Conservation (phyloP, 1,140 invertebrate species). For the Sminthurinus signatus region DNA sequence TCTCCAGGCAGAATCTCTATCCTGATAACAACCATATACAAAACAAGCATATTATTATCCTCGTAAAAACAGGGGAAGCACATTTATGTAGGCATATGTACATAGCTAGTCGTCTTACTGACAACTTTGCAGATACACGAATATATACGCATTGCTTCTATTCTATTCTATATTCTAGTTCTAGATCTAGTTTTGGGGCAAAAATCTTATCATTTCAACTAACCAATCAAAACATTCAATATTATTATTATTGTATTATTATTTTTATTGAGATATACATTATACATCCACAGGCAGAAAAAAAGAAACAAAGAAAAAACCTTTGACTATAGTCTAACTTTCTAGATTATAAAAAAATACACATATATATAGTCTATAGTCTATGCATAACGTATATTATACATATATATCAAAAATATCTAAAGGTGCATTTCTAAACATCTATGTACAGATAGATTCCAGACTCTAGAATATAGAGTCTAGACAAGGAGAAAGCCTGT, state of each 20-base stretch:
- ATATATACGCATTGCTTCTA: background rate
- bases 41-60: background rate
- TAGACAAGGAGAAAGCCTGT: too few relatives aligned
- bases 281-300: conserved; percentile 2
- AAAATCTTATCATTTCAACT: too few relatives aligned
- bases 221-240: too few relatives aligned
- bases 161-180: background rate
- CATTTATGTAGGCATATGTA: background rate
- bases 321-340: background rate
- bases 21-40: conserved; percentile 2
- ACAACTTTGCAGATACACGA: background rate
- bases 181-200: too few relatives aligned
- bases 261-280: background rate
- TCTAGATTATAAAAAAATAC: background rate
- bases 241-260: too few relatives aligned
- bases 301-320: background rate
- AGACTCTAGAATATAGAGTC: too few relatives aligned
- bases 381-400: too few relatives aligned
- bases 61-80: background rate
- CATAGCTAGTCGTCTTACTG: background rate
- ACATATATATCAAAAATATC: too few relatives aligned
- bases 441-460: too few relatives aligned
- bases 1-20: conserved; percentile 23
- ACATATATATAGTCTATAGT: background rate
- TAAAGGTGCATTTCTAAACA: too few relatives aligned